Evolutionary conservation across 2,797 vertebrate genomes (phyloP), one percentile per base, ranked within the genome.

Genomic region (Enteromius argenteus): DNA sequence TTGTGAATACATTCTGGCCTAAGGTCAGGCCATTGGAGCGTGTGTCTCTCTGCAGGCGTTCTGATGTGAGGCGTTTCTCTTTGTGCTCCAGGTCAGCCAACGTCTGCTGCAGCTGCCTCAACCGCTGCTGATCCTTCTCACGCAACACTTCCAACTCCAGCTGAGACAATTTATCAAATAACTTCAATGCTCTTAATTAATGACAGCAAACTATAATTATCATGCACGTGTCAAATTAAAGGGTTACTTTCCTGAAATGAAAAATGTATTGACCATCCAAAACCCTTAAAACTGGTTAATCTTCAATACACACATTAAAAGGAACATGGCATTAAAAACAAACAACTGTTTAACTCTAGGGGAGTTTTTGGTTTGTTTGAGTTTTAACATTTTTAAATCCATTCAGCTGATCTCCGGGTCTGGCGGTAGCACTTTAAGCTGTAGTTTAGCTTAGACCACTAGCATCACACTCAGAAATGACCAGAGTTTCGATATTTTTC

Each of bases 91-190:
- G 90, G 21, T 93, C 90, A 9, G 92, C 79, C 64, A 97, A 88
- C 0, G 92, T 94, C 79, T 87, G 93, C 91, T 98, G 97, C 53
- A 98, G 93, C 85, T 96, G 95, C 91, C 94, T 91, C 86, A 97
- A 93, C 35, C 92, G 96, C 86, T 96, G 95, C 88, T 94, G 94
- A 77, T 98, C 97, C 51, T 95, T 94, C 84, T 96, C 93, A 78
- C 93, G 95, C 78, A 97, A 94, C 35, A 86, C n/a, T 91, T 98
- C 96, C 86, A 98, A 79, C 87, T 96, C 96, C 79, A 94, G 85
- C 97, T 98, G 83, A 64, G 86, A 79, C 2, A 68, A 51, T 37
- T 37, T 0, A 64, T 32, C 62, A 64, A 64, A 64, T 17, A 64
- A 64, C 27, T 17, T 32, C 27, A 64, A 27, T 62, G 60, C 27